phyloP scores from a whole-genome alignment of 2,113 vertebrate genomes.

The Myiopsitta monachus region DNA sequence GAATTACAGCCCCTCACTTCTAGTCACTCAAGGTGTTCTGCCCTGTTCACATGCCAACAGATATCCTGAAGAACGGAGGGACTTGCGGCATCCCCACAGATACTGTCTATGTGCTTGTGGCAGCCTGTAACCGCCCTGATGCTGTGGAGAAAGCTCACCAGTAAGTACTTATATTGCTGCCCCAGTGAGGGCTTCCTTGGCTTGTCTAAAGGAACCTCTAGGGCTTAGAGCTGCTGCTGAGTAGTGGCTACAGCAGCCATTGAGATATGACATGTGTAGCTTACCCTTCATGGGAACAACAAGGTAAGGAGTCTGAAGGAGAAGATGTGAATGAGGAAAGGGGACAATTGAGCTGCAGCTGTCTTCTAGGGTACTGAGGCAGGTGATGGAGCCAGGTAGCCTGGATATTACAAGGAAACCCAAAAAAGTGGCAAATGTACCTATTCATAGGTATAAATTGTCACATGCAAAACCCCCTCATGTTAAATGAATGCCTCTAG shows the following conservation, averaged over 20 bases:
- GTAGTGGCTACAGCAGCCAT: rapidly evolving
- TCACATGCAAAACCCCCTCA: not conserved
- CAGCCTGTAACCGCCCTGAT: conserved; percentile 85
- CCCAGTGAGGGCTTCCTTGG: not conserved
- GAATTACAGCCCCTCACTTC: not conserved
- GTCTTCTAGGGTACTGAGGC: not conserved
- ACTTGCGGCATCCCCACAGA: conserved; percentile 89
- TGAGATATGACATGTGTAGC: rapidly evolving
- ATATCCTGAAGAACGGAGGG: conserved; percentile 87
- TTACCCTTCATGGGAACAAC: not conserved
- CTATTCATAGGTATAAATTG: rapidly evolving
- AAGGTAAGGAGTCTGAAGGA: not conserved
- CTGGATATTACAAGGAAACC: not conserved
- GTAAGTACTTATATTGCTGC: conserved; percentile 63
- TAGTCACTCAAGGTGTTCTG: not conserved
- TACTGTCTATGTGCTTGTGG: conserved; percentile 89
- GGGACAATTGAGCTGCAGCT: not conserved
- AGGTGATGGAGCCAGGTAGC: not conserved
- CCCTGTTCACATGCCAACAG: conserved; percentile 56
- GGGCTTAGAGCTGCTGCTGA: rapidly evolving
- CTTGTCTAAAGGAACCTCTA: not conserved
- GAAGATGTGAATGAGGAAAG: not conserved
- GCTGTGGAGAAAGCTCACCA: conserved; percentile 86
- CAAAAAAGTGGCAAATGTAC: not conserved
- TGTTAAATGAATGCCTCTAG: not conserved